A percentile compares a stretch with the other conserved stretches of the same genome.
phyloP scores from a whole-genome alignment of 2,797 vertebrate genomes.

The Holocentrus rufus region DNA sequence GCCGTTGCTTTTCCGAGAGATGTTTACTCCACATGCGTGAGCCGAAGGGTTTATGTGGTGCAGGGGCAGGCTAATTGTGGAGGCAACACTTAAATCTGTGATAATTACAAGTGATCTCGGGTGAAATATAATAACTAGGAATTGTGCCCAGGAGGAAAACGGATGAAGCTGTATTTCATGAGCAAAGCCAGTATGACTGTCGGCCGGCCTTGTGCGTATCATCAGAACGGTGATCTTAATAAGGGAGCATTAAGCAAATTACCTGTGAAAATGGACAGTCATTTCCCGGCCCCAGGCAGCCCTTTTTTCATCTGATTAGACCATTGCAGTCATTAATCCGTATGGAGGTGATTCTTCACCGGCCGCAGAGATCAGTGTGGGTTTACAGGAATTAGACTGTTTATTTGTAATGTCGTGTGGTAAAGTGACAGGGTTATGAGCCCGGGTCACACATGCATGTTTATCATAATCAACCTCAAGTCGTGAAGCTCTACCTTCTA shows the following conservation, averaged over 20 bases:
- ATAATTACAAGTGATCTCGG: constrained; percentile 64
- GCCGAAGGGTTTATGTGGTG: constrained; percentile 42
- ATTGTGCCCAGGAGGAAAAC: constrained; percentile 60
- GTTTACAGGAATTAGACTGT: constrained; percentile 46
- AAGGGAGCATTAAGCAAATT: constrained; percentile 78
- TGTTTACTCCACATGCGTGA: constrained; percentile 40
- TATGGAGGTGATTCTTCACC: constrained; percentile 43
- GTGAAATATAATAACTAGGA: constrained; percentile 57
- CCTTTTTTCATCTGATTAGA: constrained; percentile 60
- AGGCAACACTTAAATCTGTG: constrained; percentile 65
- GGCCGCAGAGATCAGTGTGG: constrained; percentile 25
- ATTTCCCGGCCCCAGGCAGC: constrained; percentile 58
- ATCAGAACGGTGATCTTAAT: constrained; percentile 70
- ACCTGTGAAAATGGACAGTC: constrained; percentile 78
- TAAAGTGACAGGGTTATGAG: constrained; percentile 45
- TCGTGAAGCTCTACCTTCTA: constrained; percentile 19
- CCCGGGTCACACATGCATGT: constrained; percentile 36
- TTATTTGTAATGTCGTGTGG: constrained; percentile 58
- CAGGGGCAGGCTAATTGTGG: constrained; percentile 54
- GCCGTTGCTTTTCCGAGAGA: not conserved
- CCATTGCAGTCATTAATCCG: constrained; percentile 58
- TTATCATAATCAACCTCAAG: constrained; percentile 55
- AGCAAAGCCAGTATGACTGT: constrained; percentile 41
- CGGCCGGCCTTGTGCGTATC: constrained; percentile 17
- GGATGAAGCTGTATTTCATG: constrained; percentile 63